These are phyloP conservation scores for Picus viridis DNA, from an alignment of 2,797 vertebrate genomes.

Conservation along the genomic window DNA sequence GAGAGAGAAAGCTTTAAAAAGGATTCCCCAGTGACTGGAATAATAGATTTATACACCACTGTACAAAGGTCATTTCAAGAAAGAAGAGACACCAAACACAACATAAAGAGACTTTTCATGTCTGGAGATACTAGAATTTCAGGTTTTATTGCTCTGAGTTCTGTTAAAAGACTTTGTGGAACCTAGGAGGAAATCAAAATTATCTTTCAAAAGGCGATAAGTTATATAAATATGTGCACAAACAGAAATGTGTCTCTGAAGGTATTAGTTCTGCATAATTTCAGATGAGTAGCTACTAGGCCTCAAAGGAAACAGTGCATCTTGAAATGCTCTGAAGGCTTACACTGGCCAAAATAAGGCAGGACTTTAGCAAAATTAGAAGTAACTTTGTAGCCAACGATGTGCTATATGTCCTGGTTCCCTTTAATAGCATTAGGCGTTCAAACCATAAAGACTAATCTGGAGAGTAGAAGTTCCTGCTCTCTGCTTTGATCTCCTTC, in stretches of 20 bases:
- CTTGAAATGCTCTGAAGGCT: slow-evolving; percentile 63
- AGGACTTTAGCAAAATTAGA: slow-evolving; percentile 62
- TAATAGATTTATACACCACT: slow-evolving; percentile 71
- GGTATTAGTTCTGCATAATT: slow-evolving; percentile 72
- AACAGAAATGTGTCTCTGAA: slow-evolving; percentile 69
- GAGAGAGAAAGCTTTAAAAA: slow-evolving; percentile 58
- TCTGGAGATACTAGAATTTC: slow-evolving; percentile 67
- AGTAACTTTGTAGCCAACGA: slow-evolving; percentile 73
- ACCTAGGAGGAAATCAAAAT: slow-evolving; percentile 60
- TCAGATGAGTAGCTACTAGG: slow-evolving; percentile 64
- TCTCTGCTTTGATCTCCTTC: slow-evolving; percentile 82
- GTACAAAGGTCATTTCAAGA: slow-evolving; percentile 77
- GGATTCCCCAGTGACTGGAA: slow-evolving; percentile 70
- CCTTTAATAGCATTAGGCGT: slow-evolving; percentile 79
- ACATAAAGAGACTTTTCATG: slow-evolving; percentile 49
- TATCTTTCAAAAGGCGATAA: slow-evolving; percentile 55
- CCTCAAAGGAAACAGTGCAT: slow-evolving; percentile 65
- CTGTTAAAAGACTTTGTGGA: slow-evolving; percentile 59
- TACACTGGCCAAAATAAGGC: slow-evolving; percentile 53
- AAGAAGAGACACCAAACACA: slow-evolving; percentile 61
- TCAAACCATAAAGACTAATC: slow-evolving; percentile 78
- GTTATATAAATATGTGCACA: slow-evolving; percentile 67
- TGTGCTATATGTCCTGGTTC: slow-evolving; percentile 75
- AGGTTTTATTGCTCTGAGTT: slow-evolving; percentile 49
- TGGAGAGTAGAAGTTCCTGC: slow-evolving; percentile 79